Evolutionary conservation across 2,888 invertebrate genomes (phyloP).

Genomic region (Microctonus brassicae): DNA sequence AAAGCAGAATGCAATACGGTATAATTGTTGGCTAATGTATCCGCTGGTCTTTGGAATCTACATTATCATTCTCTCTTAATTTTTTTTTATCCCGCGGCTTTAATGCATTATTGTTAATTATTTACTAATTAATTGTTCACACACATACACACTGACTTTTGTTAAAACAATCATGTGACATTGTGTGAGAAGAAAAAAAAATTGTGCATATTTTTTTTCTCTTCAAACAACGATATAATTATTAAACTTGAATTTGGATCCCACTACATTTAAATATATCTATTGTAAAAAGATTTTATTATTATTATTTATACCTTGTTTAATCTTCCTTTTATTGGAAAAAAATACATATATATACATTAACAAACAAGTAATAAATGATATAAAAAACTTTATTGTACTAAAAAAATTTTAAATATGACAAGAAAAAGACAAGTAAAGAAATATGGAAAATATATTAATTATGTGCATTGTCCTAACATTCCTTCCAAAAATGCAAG

Average conservation of each 20-base stretch:
- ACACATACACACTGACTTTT: constrained; percentile 15
- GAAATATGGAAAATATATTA: not conserved
- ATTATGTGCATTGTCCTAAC: constrained; percentile 73
- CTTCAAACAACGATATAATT: constrained; percentile 12
- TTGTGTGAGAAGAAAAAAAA: constrained; percentile 27
- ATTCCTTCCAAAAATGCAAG: constrained; percentile 89
- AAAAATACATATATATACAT: not conserved
- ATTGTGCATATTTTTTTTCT: not conserved
- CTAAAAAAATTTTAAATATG: constrained; percentile 9
- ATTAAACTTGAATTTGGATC: constrained; percentile 9
- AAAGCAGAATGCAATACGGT: constrained; percentile 49
- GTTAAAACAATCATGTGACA: constrained; percentile 38
- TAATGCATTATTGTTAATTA: constrained; percentile 30
- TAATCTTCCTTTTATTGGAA: not conserved
- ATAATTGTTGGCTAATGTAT: constrained; percentile 56
- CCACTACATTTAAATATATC: not conserved
- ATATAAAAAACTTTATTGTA: constrained; percentile 28
- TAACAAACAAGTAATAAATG: not conserved
- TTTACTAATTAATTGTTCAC: constrained; percentile 33
- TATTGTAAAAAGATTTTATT: not conserved
- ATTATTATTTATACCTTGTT: constrained; percentile 5
- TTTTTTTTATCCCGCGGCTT: constrained; percentile 32
- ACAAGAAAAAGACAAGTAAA: constrained; percentile 16
- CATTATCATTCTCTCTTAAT: constrained; percentile 35
- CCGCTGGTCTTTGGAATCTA: constrained; percentile 52